These are phyloP conservation scores for Taenaris catops DNA, from an alignment of 2,888 invertebrate species.

Conservation along the genomic window DNA sequence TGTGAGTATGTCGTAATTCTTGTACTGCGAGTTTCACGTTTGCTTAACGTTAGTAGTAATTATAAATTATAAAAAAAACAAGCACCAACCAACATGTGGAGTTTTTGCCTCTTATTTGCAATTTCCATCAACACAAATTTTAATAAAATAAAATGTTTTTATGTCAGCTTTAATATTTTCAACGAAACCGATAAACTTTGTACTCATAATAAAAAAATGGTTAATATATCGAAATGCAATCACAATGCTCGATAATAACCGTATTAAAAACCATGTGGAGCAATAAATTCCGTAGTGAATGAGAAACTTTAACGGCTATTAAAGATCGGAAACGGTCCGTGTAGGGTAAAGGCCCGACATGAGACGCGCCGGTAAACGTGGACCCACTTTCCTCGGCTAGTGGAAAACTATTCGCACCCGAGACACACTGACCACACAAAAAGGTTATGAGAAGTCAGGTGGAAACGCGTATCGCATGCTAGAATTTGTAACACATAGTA, in stretches of 20 bases:
- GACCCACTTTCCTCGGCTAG: slow-evolving; percentile 57
- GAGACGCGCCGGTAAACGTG: slow-evolving; percentile 40
- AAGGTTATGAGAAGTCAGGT: slow-evolving; percentile 27
- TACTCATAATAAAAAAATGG: too few relatives aligned
- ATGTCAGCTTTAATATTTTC: too few relatives aligned
- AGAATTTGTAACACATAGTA: slow-evolving; percentile 12
- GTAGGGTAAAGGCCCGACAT: slow-evolving; percentile 47
- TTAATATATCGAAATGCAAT: too few relatives aligned
- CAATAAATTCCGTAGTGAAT: slow-evolving; percentile 28
- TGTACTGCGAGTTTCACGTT: too few relatives aligned
- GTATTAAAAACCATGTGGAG: neutral
- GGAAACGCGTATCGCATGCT: slow-evolving; percentile 21
- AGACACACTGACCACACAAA: slow-evolving; percentile 29
- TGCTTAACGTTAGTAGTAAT: too few relatives aligned
- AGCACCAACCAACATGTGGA: too few relatives aligned
- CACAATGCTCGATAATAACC: neutral
- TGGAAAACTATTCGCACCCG: slow-evolving; percentile 30
- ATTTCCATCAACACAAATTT: too few relatives aligned
- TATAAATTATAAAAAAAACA: too few relatives aligned
- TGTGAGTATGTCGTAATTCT: too few relatives aligned
- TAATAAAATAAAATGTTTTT: too few relatives aligned
- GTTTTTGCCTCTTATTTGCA: too few relatives aligned
- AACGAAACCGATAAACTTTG: too few relatives aligned
- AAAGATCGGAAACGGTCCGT: slow-evolving; percentile 53
- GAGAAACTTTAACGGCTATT: slow-evolving; percentile 27